A percentile compares a stretch with the other conserved stretches of the same genome.
Evolutionary conservation across 2,113 vertebrate species (phyloP).

Genomic region (Microcebus murinus): DNA sequence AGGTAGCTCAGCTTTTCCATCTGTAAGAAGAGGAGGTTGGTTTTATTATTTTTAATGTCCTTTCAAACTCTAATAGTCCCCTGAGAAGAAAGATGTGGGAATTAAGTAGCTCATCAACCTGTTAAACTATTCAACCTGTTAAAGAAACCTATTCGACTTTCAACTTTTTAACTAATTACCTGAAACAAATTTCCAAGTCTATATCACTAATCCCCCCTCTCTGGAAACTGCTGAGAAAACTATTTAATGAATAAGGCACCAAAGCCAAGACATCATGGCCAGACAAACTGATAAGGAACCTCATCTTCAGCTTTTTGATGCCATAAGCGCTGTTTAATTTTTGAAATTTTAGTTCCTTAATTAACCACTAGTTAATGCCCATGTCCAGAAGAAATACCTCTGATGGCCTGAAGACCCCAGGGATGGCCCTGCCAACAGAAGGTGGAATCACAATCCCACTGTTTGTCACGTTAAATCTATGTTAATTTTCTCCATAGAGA

Average conservation of each 20-base stretch:
- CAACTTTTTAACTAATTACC: slow-evolving; percentile 72
- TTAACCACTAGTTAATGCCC: slow-evolving; percentile 69
- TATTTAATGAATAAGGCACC: slow-evolving; percentile 4
- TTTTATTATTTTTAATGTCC: slow-evolving; percentile 50
- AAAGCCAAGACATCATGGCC: neutral
- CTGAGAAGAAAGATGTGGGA: slow-evolving; percentile 52
- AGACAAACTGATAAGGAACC: neutral
- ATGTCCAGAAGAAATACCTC: slow-evolving; percentile 65
- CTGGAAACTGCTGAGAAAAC: slow-evolving; percentile 46
- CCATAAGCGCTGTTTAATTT: slow-evolving; percentile 39
- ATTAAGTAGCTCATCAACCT: slow-evolving; percentile 61
- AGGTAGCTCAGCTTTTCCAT: neutral
- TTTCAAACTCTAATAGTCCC: slow-evolving; percentile 40
- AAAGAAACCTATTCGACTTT: slow-evolving; percentile 69
- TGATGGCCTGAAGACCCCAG: slow-evolving; percentile 29
- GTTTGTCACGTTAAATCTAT: slow-evolving; percentile 70
- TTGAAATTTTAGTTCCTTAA: slow-evolving; percentile 23
- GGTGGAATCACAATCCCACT: slow-evolving; percentile 29
- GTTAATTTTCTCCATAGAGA: slow-evolving; percentile 69
- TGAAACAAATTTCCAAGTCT: slow-evolving; percentile 52
- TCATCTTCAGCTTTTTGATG: neutral
- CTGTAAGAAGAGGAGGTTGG: neutral
- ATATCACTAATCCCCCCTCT: slow-evolving; percentile 16
- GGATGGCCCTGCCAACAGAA: slow-evolving; percentile 50
- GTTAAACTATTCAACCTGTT: slow-evolving; percentile 60